Conservation (phyloP, 2,113 vertebrate genomes). For the Phalacrocorax carbo region DNA sequence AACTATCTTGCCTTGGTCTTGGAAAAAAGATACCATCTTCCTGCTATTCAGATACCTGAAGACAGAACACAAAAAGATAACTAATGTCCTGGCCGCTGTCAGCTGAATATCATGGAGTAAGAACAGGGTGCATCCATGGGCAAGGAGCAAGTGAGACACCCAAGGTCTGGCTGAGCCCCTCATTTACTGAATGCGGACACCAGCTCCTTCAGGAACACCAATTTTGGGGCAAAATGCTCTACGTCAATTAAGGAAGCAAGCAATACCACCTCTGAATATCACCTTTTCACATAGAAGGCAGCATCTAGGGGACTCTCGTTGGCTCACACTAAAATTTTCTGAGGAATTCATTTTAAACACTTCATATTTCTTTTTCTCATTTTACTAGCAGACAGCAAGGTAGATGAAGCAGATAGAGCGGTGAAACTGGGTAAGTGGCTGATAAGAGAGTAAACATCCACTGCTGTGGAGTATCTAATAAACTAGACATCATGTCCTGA, state of each 20-base stretch:
- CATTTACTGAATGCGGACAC: background rate
- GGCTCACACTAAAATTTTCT: background rate
- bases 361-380: constrained; percentile 2
- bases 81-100: background rate
- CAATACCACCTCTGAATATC: background rate
- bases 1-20: background rate
- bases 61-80: background rate
- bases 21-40: background rate
- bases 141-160: background rate
- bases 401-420: background rate
- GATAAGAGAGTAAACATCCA: background rate
- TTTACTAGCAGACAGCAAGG: background rate
- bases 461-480: background rate
- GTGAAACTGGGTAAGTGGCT: accelerated
- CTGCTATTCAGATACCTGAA: background rate
- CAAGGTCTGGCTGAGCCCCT: background rate
- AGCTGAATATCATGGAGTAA: background rate
- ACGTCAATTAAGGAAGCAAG: background rate
- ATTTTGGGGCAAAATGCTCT: background rate
- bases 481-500: background rate
- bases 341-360: background rate
- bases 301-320: background rate
- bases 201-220: background rate
- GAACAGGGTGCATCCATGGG: background rate
- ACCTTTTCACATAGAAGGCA: background rate